Evolutionary conservation across 2,888 invertebrate species (phyloP).

Genomic region (Omphaloscelis lunosa): DNA sequence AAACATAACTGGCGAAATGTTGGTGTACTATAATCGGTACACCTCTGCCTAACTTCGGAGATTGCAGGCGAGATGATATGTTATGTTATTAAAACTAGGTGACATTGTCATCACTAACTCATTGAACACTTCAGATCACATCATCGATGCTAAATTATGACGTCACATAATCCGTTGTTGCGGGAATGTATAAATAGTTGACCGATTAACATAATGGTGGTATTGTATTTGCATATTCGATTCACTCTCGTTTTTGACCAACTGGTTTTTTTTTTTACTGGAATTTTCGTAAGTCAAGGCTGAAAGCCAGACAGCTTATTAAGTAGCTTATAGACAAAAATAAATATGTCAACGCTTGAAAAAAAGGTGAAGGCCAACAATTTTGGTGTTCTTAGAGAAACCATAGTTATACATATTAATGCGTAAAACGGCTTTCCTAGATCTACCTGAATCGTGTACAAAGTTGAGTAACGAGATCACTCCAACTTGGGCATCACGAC

Average conservation of each 20-base stretch:
- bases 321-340: slow-evolving; percentile 7
- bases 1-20: background rate
- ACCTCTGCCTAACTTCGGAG: background rate
- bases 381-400: background rate
- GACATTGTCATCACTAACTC: slow-evolving; percentile 39
- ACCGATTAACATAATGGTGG: slow-evolving; percentile 22
- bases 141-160: slow-evolving; percentile 35
- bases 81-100: slow-evolving; percentile 11
- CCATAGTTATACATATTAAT: background rate
- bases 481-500: slow-evolving; percentile 10
- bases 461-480: background rate
- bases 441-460: background rate
- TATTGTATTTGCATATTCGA: slow-evolving; percentile 32
- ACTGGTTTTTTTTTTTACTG: slow-evolving; percentile 15
- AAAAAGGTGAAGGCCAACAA: background rate
- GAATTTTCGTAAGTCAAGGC: slow-evolving; percentile 33
- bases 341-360: background rate
- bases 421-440: background rate
- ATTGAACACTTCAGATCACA: slow-evolving; percentile 44
- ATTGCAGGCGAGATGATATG: background rate
- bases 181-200: slow-evolving; percentile 44
- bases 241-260: slow-evolving; percentile 37
- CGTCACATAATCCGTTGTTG: slow-evolving; percentile 39
- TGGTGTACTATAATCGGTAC: background rate
- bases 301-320: slow-evolving; percentile 17